A percentile compares a stretch with the other conserved stretches of the same genome.
phyloP scores from a whole-genome alignment of 2,113 vertebrate species.

The Pomatorhinus ruficollis region DNA sequence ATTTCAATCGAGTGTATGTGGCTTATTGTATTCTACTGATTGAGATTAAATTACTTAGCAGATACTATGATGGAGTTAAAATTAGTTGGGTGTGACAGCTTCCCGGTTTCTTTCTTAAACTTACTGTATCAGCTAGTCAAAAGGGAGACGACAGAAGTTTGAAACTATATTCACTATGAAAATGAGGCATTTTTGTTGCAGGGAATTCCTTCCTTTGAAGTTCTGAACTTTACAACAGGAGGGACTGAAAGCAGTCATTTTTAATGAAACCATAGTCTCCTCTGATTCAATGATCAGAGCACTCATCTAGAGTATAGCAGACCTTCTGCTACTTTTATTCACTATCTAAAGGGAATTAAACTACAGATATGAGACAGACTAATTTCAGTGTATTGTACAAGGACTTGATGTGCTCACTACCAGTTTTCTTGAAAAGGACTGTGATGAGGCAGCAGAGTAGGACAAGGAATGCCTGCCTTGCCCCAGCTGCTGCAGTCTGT shows the following conservation, averaged over 20 bases:
- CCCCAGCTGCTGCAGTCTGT: neutral
- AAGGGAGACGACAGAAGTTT: fast-evolving
- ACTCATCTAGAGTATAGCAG: neutral
- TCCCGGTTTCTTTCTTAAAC: neutral
- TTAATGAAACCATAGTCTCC: neutral
- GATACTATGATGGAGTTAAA: neutral
- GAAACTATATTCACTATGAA: neutral
- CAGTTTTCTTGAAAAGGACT: neutral
- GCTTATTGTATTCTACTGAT: neutral
- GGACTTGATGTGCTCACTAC: neutral
- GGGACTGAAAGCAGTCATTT: neutral
- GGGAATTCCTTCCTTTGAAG: neutral
- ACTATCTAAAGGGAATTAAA: neutral
- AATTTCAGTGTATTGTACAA: neutral
- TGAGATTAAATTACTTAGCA: neutral
- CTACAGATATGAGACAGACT: neutral
- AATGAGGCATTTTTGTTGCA: neutral
- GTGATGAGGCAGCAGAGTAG: neutral
- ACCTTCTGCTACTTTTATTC: neutral
- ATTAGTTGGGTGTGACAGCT: neutral
- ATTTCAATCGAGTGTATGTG: neutral
- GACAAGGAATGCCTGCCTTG: neutral
- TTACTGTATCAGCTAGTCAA: neutral
- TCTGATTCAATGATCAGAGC: neutral
- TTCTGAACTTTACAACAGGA: neutral